Conservation (phyloP, 2,113 vertebrate genomes). For the Pogona vitticeps region DNA sequence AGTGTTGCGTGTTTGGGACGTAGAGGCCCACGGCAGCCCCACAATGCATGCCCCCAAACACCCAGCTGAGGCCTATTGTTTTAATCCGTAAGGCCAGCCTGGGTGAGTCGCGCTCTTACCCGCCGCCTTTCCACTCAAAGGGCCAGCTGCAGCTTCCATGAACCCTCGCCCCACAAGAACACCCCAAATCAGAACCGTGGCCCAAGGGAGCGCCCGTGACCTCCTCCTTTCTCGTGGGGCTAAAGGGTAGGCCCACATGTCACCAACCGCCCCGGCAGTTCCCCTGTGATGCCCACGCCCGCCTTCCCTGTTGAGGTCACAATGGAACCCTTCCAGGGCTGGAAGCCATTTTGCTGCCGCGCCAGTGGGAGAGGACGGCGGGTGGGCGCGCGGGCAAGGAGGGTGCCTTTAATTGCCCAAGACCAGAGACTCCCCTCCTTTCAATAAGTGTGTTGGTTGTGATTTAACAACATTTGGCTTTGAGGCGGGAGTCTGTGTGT, state of each 20-base stretch:
- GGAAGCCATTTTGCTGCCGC: not conserved
- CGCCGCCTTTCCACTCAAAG: not conserved
- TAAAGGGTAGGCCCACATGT: not conserved
- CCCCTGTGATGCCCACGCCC: no score
- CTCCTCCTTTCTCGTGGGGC: not conserved
- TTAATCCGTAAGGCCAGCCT: not conserved
- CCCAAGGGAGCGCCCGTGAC: not conserved
- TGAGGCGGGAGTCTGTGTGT: no score
- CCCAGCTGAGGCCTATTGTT: no score
- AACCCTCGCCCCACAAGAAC: slow-evolving; percentile 4
- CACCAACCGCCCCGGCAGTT: not conserved
- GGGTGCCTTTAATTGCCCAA: not conserved
- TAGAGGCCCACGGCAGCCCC: not conserved
- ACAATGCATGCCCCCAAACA: no score
- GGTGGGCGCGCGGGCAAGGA: no score
- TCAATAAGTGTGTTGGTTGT: no score
- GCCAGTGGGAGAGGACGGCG: no score
- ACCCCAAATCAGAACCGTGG: not conserved
- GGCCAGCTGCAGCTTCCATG: not conserved
- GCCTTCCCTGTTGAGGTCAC: slow-evolving; percentile 5
- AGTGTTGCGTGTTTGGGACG: no score
- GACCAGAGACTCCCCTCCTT: no score
- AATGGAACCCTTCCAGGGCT: not conserved
- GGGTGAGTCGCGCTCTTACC: not conserved
- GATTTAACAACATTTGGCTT: no score